Evolutionary conservation across 2,888 invertebrate genomes (phyloP), one percentile per base, ranked within the genome.

Genomic region (Lepidocyrtoides sp.): DNA sequence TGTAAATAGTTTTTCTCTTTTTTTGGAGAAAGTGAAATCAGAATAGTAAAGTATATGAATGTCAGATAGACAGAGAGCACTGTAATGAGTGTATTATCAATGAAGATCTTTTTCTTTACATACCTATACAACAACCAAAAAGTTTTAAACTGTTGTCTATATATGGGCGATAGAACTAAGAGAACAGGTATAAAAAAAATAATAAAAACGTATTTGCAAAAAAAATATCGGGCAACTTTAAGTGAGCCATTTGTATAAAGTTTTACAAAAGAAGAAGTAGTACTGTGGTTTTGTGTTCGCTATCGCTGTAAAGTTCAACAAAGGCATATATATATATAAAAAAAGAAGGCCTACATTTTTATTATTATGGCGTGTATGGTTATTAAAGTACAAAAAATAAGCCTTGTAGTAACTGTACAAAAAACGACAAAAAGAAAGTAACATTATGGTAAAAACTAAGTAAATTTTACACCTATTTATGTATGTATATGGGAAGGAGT

Each of bases 341-440:
- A 75, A 26, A 36, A 57, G 57, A 77, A 90, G 90, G 90, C 90
- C 90, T 90, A 90, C 90, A 90, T 90, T 90, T 90, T 90, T 90
- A 90, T 85, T 90, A 89, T 79, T 60, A 79, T 83, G 89, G 89
- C 66, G 72, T 82, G 69, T 81, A 57, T 75, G 48, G 17, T 41
- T 41, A 83, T 66, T 69, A 84, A 69, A 60, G 26, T 66, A 85
- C 41, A 75, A 72, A 85, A 41, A 75, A 69, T 12, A 90, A 90
- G 85, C 85, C 79, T 84, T 84, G 84, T 51, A 41, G 32, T 29
- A 75, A 85, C 75, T 85, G 84, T 85, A 85, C 85, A 85, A 85
- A n/a, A n/a, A 84, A 85, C 63, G 57, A 85, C 41, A 85, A 57
- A 81, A 57, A 57, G 29, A 81, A 12, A 17, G 17, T 48, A 36